A percentile compares a stretch with the other conserved stretches of the same genome.
Evolutionary conservation across 2,888 invertebrate species (phyloP).

Genomic region (Phorcus lineatus): DNA sequence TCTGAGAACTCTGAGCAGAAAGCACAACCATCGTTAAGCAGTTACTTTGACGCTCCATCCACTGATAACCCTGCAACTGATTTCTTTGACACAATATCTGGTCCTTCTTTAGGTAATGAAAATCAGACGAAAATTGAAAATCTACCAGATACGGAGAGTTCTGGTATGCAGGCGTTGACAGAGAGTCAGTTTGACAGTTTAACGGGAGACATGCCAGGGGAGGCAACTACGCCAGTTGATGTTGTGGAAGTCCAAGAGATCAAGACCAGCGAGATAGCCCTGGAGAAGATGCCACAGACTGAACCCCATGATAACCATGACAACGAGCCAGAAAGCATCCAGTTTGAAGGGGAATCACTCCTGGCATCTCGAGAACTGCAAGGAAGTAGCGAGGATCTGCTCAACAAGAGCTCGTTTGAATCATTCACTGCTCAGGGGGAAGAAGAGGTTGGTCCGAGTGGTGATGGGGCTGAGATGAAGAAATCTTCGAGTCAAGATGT

Average conservation of each 20-base stretch:
- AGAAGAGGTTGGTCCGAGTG: constrained; percentile 17
- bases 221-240: not conserved
- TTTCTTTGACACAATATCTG: constrained; percentile 56
- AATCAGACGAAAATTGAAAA: not conserved
- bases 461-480: not conserved
- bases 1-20: not conserved
- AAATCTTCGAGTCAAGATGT: not conserved
- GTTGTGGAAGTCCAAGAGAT: not conserved
- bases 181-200: constrained; percentile 18
- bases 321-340: constrained; percentile 47
- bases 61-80: constrained; percentile 49
- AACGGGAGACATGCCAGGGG: not conserved
- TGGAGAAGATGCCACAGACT: not conserved
- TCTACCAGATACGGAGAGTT: not conserved
- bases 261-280: not conserved
- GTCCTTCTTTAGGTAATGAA: not conserved
- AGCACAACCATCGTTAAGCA: constrained; percentile 46
- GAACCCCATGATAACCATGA: not conserved
- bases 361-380: not conserved
- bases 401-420: constrained; percentile 62
- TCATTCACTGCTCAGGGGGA: constrained; percentile 61
- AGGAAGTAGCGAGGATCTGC: constrained; percentile 30
- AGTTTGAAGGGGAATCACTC: constrained; percentile 45
- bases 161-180: not conserved
- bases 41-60: constrained; percentile 55